Conservation (phyloP, 2,113 vertebrate species). For the Ailuropoda melanoleuca region DNA sequence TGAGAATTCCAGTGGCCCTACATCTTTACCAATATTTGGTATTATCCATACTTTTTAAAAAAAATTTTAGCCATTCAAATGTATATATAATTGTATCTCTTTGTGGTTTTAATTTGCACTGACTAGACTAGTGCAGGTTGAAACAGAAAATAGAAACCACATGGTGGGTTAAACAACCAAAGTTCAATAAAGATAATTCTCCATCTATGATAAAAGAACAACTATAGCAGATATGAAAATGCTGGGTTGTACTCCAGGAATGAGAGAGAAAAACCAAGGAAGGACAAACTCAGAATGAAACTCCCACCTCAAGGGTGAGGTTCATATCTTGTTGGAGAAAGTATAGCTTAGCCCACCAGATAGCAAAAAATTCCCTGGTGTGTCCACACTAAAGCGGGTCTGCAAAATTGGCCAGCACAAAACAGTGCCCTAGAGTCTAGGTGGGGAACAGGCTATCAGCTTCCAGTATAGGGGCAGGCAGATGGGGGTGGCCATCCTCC, state of each 20-base stretch:
- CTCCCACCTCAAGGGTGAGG: not conserved
- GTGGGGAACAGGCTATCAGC: not conserved
- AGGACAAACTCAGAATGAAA: not conserved
- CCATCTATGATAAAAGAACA: not conserved
- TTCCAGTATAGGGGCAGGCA: fast-evolving
- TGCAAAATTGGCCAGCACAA: not conserved
- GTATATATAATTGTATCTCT: not conserved
- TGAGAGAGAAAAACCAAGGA: not conserved
- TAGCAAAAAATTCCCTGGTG: not conserved
- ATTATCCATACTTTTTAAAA: not conserved
- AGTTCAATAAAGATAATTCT: not conserved
- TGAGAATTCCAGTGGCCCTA: not conserved
- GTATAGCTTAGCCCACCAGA: not conserved
- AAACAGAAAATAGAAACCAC: not conserved
- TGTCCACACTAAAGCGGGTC: not conserved
- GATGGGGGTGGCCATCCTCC: no score
- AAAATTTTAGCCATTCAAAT: not conserved
- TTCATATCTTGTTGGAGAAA: not conserved
- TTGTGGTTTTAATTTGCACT: not conserved
- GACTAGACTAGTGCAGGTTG: not conserved
- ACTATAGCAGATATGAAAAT: not conserved
- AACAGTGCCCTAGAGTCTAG: not conserved
- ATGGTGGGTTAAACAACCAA: not conserved
- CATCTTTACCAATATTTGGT: not conserved
- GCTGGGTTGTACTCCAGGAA: not conserved